phyloP scores from a whole-genome alignment of 2,113 vertebrate species.

The Gracilinanus agilis region DNA sequence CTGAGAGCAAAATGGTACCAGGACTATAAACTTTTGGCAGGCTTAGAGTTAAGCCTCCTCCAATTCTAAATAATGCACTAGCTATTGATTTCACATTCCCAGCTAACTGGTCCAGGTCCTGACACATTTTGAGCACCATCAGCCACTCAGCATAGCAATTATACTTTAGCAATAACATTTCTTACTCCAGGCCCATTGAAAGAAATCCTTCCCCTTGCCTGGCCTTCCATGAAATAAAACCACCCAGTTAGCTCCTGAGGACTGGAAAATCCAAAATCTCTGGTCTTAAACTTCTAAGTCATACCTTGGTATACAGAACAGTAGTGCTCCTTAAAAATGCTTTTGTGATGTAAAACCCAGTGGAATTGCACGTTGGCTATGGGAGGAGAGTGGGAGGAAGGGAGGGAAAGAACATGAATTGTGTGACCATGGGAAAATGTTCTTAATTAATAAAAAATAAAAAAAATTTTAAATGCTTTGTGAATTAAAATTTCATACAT shows the following conservation, averaged over 20 bases:
- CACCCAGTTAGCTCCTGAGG: not conserved
- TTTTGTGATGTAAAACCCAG: no score
- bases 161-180: not conserved
- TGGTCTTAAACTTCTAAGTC: not conserved
- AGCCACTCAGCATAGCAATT: not conserved
- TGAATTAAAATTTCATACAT: not conserved
- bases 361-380: no score
- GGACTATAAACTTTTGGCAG: not conserved
- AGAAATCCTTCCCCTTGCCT: not conserved
- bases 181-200: not conserved
- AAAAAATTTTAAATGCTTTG: no score
- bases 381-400: no score
- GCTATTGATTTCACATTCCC: not conserved
- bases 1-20: no score
- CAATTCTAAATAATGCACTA: not conserved
- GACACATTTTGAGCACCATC: not conserved
- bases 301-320: not conserved
- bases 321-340: not conserved
- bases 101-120: no score
- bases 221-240: not conserved
- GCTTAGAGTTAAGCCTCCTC: not conserved
- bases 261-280: not conserved
- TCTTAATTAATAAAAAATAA: no score
- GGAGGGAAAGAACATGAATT: no score
- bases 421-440: no score